A percentile compares a stretch with the other conserved stretches of the same genome.
phyloP scores from a whole-genome alignment of 2,797 vertebrate species.

The Neopelma chrysocephalum region DNA sequence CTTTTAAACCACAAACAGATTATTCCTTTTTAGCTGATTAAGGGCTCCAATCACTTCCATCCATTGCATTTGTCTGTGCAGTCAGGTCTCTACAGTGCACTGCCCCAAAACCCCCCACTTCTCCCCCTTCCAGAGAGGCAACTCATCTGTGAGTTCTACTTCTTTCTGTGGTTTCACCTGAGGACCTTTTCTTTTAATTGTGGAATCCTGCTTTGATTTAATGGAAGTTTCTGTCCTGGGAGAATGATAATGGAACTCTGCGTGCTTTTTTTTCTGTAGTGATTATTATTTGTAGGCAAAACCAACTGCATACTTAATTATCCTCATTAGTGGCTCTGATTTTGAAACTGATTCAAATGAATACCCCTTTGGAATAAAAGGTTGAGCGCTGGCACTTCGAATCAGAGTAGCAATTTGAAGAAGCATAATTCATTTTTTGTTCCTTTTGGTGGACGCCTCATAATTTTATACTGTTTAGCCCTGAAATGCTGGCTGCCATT shows the following conservation, averaged over 20 bases:
- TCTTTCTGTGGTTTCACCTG: conserved; percentile 1
- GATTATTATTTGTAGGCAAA: conserved; percentile 36
- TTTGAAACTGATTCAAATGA: conserved; percentile 29
- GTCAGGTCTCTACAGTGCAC: neutral
- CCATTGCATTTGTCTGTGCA: neutral
- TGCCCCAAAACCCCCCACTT: neutral
- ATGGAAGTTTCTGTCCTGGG: conserved; percentile 34
- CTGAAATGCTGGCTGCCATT: neutral
- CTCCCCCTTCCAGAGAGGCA: neutral
- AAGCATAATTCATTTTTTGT: neutral
- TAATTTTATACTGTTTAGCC: neutral
- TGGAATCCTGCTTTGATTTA: conserved; percentile 48
- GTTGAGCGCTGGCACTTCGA: neutral
- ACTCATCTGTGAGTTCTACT: neutral
- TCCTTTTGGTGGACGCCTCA: neutral
- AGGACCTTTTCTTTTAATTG: conserved; percentile 32
- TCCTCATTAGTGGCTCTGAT: conserved; percentile 63
- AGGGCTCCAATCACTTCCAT: neutral
- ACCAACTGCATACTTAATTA: conserved; percentile 66
- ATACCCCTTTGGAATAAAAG: conserved; percentile 37
- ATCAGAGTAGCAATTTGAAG: neutral
- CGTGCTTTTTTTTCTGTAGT: neutral
- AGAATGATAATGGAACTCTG: neutral
- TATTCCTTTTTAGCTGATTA: neutral
- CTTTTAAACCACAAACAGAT: neutral